Percentiles rank a stretch among this genome's conserved stretches.
These are phyloP conservation scores for Anthophora plumipes DNA, from an alignment of 2,888 invertebrate species.

Conservation along the genomic window DNA sequence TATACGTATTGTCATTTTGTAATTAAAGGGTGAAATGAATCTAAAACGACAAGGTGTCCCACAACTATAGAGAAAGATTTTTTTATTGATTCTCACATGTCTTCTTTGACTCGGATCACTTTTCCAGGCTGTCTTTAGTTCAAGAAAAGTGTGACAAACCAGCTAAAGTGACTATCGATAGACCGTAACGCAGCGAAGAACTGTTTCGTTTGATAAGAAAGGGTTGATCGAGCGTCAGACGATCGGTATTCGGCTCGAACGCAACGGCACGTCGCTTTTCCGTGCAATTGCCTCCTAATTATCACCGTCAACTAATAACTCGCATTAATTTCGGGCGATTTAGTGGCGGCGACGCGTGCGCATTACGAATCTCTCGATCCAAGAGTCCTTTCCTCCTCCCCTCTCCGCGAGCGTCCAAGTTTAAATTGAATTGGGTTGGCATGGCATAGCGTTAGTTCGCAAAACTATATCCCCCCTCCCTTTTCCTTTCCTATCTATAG, in stretches of 20 bases:
- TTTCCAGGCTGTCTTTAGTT: no score
- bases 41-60: no score
- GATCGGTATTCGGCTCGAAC: constrained; percentile 59
- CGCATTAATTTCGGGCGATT: constrained; percentile 84
- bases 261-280: constrained; percentile 78
- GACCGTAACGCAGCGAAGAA: no score
- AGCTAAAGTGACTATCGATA: no score
- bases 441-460: constrained; percentile 79
- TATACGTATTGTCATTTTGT: no score
- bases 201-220: constrained; percentile 49
- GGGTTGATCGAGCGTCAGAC: constrained; percentile 52
- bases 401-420: constrained; percentile 78
- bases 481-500: no score
- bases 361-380: constrained; percentile 61
- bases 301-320: constrained; percentile 84
- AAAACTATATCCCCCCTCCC: constrained; percentile 78
- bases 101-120: no score
- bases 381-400: constrained; percentile 39
- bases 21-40: no score
- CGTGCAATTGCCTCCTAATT: constrained; percentile 84
- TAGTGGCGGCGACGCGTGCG: constrained; percentile 79
- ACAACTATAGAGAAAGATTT: no score
- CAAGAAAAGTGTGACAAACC: no score
- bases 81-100: no score
- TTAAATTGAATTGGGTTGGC: constrained; percentile 84